phyloP scores from a whole-genome alignment of 2,113 vertebrate species.

The Manacus vitellinus region DNA sequence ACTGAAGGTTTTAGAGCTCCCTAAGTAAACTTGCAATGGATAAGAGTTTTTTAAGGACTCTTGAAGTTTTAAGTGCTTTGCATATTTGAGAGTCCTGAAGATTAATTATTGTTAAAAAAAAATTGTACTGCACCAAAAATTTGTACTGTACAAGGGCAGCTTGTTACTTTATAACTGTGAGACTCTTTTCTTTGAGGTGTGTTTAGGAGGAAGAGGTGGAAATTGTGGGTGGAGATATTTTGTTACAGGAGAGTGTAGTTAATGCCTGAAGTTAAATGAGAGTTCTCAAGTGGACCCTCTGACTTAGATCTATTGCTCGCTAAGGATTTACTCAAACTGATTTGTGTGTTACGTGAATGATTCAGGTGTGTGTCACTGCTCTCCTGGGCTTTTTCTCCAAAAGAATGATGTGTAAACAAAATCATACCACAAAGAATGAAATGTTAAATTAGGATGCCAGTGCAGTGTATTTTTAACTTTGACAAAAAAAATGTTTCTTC shows the following conservation, averaged over 20 bases:
- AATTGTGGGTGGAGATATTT: neutral
- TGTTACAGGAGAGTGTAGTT: neutral
- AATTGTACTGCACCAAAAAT: neutral
- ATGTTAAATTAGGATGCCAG: neutral
- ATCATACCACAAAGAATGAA: neutral
- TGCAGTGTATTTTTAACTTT: neutral
- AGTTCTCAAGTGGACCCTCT: neutral
- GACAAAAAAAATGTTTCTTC: neutral
- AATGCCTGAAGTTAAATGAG: neutral
- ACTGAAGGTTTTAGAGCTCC: neutral
- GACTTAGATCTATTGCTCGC: neutral
- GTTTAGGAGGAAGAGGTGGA: neutral
- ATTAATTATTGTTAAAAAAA: neutral
- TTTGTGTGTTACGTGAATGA: neutral
- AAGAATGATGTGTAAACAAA: slow-evolving; percentile 12
- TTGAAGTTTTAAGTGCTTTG: neutral
- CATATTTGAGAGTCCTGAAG: neutral
- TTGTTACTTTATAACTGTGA: neutral
- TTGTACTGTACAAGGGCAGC: neutral
- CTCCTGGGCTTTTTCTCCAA: neutral
- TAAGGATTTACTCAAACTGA: neutral
- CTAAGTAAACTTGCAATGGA: neutral
- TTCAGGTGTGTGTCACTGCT: neutral
- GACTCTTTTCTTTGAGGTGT: neutral
- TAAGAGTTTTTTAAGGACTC: neutral